These are phyloP conservation scores for Knipowitschia caucasica DNA, from an alignment of 2,797 vertebrate genomes.

Conservation along the genomic window DNA sequence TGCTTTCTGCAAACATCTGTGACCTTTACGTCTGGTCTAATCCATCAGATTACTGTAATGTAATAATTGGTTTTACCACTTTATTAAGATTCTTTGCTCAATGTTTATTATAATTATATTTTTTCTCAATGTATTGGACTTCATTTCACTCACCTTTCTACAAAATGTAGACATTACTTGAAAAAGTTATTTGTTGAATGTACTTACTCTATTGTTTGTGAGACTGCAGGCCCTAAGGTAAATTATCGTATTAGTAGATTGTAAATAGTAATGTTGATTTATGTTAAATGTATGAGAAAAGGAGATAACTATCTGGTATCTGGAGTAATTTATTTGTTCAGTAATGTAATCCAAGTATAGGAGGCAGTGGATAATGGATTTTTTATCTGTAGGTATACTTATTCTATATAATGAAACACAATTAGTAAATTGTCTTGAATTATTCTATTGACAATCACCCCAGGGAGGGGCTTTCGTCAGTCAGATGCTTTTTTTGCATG, in stretches of 20 bases:
- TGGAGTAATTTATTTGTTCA: conserved; percentile 15
- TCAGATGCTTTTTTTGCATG: no score
- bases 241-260: conserved; percentile 1
- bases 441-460: no score
- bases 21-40: conserved; percentile 62
- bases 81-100: conserved; percentile 55
- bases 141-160: conserved; percentile 5
- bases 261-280: conserved; percentile 12
- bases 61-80: conserved; percentile 63
- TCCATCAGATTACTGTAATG: conserved; percentile 48
- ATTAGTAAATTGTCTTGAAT: no score
- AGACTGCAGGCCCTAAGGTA: conserved; percentile 3
- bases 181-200: no score
- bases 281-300: neutral
- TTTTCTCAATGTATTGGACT: neutral
- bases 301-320: conserved; percentile 6
- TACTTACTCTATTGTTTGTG: conserved; percentile 13
- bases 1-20: conserved; percentile 42
- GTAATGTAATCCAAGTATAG: neutral
- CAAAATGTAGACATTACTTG: conserved; percentile 25
- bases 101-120: conserved; percentile 25
- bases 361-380: conserved; percentile 9
- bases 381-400: neutral
- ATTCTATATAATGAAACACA: no score
- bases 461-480: no score